These are phyloP conservation scores for Horisme vitalbata DNA, from an alignment of 2,888 invertebrate genomes.

Conservation along the genomic window DNA sequence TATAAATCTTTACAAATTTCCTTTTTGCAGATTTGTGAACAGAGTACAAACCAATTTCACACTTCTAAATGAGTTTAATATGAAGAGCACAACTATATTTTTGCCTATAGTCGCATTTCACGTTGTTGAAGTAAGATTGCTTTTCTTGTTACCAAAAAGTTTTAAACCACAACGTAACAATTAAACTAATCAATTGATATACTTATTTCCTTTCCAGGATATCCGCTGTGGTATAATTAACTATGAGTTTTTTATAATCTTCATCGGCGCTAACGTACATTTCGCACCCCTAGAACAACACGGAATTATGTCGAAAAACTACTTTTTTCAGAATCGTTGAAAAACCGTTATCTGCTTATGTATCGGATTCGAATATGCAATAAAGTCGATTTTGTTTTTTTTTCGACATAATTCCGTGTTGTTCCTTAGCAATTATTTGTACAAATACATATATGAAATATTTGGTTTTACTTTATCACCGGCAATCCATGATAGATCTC, in stretches of 20 bases:
- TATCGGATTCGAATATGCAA: too few species aligned
- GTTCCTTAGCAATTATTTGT: constrained; percentile 49
- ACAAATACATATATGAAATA: constrained; percentile 52
- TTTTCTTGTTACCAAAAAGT: too few species aligned
- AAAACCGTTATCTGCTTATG: too few species aligned
- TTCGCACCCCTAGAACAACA: too few species aligned
- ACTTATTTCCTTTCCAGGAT: too few species aligned
- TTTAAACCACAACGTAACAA: too few species aligned
- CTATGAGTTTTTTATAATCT: constrained; percentile 57
- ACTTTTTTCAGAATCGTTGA: too few species aligned
- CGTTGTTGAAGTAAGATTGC: constrained; percentile 49
- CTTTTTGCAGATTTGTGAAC: constrained; percentile 48
- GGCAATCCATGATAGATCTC: constrained; percentile 41
- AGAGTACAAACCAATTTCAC: constrained; percentile 45
- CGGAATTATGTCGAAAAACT: too few species aligned
- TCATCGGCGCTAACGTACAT: constrained; percentile 43
- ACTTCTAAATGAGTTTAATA: constrained; percentile 56
- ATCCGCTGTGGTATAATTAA: constrained; percentile 43
- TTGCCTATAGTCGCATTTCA: constrained; percentile 60
- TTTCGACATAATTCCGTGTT: too few species aligned
- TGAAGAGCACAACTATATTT: constrained; percentile 61
- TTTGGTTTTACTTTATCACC: constrained; percentile 42
- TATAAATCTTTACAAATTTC: neutral
- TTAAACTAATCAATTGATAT: too few species aligned
- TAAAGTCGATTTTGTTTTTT: too few species aligned